Evolutionary conservation across 2,113 vertebrate genomes (phyloP).

Genomic region (Xenopus laevis): DNA sequence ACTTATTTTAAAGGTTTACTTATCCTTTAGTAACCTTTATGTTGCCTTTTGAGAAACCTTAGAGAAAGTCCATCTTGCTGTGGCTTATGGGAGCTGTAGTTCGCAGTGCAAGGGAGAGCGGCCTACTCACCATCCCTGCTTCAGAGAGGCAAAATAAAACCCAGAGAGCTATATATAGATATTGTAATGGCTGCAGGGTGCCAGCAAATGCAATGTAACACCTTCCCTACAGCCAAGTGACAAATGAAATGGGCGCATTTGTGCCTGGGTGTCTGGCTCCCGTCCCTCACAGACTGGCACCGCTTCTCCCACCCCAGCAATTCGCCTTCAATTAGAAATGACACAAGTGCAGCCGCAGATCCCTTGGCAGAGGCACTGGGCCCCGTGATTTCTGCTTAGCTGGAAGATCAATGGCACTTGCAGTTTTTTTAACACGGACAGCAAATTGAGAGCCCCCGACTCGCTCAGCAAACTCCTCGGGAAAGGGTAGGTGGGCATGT

Average conservation of each 20-base stretch:
- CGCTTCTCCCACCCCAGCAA: slow-evolving; percentile 2
- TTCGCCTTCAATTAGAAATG: slow-evolving; percentile 37
- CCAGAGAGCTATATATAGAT: too few relatives aligned
- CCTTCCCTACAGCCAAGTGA: slow-evolving; percentile 18
- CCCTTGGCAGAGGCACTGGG: slow-evolving; percentile 11
- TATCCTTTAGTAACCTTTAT: too few relatives aligned
- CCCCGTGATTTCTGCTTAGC: neutral
- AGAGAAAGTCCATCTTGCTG: too few relatives aligned
- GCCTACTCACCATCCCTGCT: neutral
- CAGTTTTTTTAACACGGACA: neutral
- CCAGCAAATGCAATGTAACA: neutral
- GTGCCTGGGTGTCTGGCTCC: slow-evolving; percentile 5
- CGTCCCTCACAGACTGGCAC: slow-evolving; percentile 18
- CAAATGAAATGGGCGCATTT: slow-evolving; percentile 23
- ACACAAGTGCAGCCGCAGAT: slow-evolving; percentile 20
- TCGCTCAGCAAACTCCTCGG: too few relatives aligned
- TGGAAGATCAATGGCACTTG: slow-evolving; percentile 4
- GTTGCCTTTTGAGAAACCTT: too few relatives aligned
- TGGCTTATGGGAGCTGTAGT: neutral
- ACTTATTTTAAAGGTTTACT: too few relatives aligned
- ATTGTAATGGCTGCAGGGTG: neutral
- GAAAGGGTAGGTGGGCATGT: too few relatives aligned
- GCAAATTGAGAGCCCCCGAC: neutral
- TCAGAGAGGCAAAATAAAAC: neutral
- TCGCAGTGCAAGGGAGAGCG: neutral